A percentile compares a stretch with the other conserved stretches of the same genome.
Evolutionary conservation across 1,140 invertebrate species (phyloP).

Genomic region (Zaprionus kolodkinae): DNA sequence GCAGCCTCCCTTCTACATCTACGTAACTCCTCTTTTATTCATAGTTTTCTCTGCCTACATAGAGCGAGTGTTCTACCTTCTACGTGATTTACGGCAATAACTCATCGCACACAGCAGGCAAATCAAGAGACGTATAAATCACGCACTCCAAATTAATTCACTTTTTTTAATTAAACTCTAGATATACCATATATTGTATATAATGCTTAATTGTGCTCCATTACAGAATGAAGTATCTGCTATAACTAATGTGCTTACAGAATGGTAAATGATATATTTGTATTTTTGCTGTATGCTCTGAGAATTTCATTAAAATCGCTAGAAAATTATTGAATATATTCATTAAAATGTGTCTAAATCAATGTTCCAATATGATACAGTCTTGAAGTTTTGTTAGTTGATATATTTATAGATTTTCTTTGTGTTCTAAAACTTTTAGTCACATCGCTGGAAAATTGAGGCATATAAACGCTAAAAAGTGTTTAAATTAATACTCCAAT

Average conservation of each 20-base stretch:
- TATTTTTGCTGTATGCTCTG: neutral
- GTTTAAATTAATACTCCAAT: neutral
- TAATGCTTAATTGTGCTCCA: neutral
- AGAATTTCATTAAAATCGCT: neutral
- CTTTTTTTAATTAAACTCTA: slow-evolving; percentile 71
- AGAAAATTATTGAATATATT: neutral
- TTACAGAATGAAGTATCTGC: slow-evolving; percentile 15
- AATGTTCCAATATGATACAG: neutral
- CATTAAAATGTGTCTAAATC: neutral
- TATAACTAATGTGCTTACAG: neutral
- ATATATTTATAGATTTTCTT: neutral
- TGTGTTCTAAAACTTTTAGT: neutral
- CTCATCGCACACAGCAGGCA: slow-evolving; percentile 62
- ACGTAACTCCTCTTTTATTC: slow-evolving; percentile 44
- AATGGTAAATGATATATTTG: neutral
- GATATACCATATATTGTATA: slow-evolving; percentile 15
- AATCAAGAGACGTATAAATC: slow-evolving; percentile 81
- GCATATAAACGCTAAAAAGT: neutral
- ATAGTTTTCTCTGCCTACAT: slow-evolving; percentile 65
- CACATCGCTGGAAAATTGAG: neutral
- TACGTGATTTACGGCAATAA: slow-evolving; percentile 81
- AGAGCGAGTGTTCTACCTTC: slow-evolving; percentile 61
- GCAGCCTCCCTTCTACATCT: slow-evolving; percentile 9
- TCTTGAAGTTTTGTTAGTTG: neutral
- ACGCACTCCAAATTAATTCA: slow-evolving; percentile 77